Conservation (phyloP, 2,113 vertebrate genomes). For the Chrysochloris asiatica region DNA sequence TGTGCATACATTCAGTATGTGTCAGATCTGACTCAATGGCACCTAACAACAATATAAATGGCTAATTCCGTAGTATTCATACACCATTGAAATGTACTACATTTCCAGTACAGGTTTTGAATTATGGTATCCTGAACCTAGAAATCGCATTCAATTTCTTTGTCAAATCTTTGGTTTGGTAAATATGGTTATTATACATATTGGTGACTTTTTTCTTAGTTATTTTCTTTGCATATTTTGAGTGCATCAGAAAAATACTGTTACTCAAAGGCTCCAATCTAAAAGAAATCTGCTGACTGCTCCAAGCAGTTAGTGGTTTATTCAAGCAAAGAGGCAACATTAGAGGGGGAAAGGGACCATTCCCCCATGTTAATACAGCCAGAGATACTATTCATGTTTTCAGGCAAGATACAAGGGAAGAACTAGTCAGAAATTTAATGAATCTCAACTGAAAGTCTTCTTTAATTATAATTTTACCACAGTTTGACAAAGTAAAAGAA, state of each 20-base stretch:
- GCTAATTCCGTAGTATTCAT: too few relatives aligned
- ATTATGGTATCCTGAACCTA: too few relatives aligned
- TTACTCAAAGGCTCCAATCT: background rate
- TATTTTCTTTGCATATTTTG: conserved; percentile 35
- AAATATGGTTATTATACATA: background rate
- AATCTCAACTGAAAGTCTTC: background rate
- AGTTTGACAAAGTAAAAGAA: background rate
- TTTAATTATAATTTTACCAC: background rate
- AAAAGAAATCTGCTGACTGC: background rate
- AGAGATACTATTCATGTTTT: background rate
- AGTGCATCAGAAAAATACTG: background rate
- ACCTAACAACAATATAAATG: too few relatives aligned
- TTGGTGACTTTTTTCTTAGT: background rate
- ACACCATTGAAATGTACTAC: too few relatives aligned
- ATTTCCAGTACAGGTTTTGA: too few relatives aligned
- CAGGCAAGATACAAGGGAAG: background rate
- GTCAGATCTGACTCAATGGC: too few relatives aligned
- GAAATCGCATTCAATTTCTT: background rate
- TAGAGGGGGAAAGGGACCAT: background rate
- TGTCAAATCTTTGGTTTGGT: background rate
- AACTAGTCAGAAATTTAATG: background rate
- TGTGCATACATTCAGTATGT: too few relatives aligned
- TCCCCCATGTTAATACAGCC: background rate
- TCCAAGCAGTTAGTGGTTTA: background rate
- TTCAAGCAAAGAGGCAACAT: background rate